Conservation (phyloP, 2,797 vertebrate species). For the Eleutherodactylus coqui region DNA sequence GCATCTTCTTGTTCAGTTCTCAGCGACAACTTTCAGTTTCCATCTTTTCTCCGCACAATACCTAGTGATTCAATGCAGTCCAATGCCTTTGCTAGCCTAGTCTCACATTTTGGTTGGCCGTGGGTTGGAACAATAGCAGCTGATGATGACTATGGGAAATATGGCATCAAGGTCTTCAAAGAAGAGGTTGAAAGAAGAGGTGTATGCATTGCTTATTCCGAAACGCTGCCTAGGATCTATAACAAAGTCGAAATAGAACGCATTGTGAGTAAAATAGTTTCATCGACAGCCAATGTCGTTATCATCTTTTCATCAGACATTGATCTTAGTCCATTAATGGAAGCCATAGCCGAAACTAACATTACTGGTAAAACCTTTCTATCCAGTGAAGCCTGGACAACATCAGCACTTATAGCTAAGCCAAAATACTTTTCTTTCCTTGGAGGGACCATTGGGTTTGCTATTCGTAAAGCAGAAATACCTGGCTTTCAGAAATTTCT, state of each 20-base stretch:
- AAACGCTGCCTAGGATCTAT: constrained; percentile 83
- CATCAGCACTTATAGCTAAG: constrained; percentile 81
- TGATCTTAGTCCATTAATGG: constrained; percentile 81
- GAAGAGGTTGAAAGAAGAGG: constrained; percentile 80
- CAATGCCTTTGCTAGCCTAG: constrained; percentile 79
- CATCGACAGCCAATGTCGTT: constrained; percentile 82
- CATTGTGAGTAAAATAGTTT: constrained; percentile 74
- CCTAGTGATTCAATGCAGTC: constrained; percentile 81
- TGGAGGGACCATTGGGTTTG: constrained; percentile 83
- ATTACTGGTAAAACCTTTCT: constrained; percentile 85
- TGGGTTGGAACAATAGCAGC: constrained; percentile 86
- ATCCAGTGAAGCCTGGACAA: constrained; percentile 87
- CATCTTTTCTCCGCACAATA: constrained; percentile 82
- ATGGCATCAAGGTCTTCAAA: constrained; percentile 85
- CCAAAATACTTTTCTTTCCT: constrained; percentile 78
- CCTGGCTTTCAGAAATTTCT: constrained; percentile 78
- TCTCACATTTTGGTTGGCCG: constrained; percentile 85
- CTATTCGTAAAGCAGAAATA: constrained; percentile 77
- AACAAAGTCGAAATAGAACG: constrained; percentile 76
- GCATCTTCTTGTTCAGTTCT: constrained; percentile 81
- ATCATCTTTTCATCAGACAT: constrained; percentile 88
- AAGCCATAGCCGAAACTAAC: constrained; percentile 77
- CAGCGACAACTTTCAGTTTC: constrained; percentile 87
- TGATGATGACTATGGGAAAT: constrained; percentile 87
- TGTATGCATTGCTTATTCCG: constrained; percentile 85